Evolutionary conservation across 2,888 invertebrate genomes (phyloP).

Genomic region (Cremastinae sp.): DNA sequence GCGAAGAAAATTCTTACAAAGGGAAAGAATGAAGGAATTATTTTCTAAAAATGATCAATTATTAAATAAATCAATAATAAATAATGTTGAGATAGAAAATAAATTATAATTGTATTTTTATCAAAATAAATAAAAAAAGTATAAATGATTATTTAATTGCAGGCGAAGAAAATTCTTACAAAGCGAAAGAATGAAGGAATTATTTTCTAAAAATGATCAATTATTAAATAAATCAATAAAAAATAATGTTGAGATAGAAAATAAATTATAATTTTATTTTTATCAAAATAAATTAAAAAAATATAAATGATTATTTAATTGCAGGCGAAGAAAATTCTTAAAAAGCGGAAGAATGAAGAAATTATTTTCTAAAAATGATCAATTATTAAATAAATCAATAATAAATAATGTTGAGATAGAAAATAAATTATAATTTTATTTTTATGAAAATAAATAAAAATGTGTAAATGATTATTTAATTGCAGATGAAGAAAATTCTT

Average conservation of each 20-base stretch:
- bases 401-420: no score
- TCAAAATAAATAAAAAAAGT: constrained; percentile 11
- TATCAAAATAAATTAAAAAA: constrained; percentile 8
- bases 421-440: constrained; percentile 1
- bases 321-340: constrained; percentile 83
- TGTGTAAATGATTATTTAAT: constrained; percentile 61
- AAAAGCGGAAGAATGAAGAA: no score
- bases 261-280: background rate
- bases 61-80: no score
- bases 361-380: no score
- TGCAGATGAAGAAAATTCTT: constrained; percentile 83
- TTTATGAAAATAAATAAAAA: constrained; percentile 1
- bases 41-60: no score
- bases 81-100: no score
- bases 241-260: no score
- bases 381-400: no score
- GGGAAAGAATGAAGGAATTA: no score
- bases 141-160: constrained; percentile 68
- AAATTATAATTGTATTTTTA: background rate
- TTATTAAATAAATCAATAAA: no score
- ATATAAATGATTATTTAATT: constrained; percentile 67
- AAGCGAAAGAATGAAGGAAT: no score
- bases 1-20: constrained; percentile 84
- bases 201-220: no score
- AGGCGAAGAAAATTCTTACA: constrained; percentile 84